Evolutionary conservation across 2,888 invertebrate species (phyloP).

Genomic region (Cheilosia impressa): DNA sequence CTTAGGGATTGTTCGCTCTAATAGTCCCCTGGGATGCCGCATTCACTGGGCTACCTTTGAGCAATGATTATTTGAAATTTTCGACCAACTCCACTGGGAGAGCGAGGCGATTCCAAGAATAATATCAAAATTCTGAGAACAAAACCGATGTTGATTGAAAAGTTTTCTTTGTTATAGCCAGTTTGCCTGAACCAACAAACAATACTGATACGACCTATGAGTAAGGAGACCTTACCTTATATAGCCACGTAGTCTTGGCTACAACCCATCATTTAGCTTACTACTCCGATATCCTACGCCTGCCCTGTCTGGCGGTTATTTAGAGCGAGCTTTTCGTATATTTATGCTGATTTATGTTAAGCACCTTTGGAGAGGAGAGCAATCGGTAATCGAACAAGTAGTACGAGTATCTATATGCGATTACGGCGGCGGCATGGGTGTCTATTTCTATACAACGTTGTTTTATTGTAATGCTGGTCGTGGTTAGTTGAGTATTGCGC

Average conservation of each 20-base stretch:
- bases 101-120: constrained; percentile 9
- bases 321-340: constrained; percentile 29
- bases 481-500: constrained; percentile 11
- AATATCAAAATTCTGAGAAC: constrained; percentile 47
- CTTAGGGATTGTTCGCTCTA: constrained; percentile 52
- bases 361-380: constrained; percentile 37
- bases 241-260: neutral
- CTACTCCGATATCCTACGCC: constrained; percentile 49
- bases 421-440: neutral
- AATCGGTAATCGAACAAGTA: constrained; percentile 56
- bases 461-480: constrained; percentile 25
- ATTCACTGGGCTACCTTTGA: constrained; percentile 59
- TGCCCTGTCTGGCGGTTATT: constrained; percentile 24
- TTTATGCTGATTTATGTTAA: constrained; percentile 73
- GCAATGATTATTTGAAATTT: constrained; percentile 71
- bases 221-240: neutral
- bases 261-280: constrained; percentile 52
- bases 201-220: neutral
- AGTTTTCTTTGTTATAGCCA: constrained; percentile 65
- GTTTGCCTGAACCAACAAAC: constrained; percentile 23
- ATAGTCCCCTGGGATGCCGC: constrained; percentile 53
- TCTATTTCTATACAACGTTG: neutral
- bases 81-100: constrained; percentile 51
- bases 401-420: constrained; percentile 22
- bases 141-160: constrained; percentile 68